These are phyloP conservation scores for Ditylenchus dipsaci DNA, from an alignment of 1,140 invertebrate genomes.

Conservation along the genomic window DNA sequence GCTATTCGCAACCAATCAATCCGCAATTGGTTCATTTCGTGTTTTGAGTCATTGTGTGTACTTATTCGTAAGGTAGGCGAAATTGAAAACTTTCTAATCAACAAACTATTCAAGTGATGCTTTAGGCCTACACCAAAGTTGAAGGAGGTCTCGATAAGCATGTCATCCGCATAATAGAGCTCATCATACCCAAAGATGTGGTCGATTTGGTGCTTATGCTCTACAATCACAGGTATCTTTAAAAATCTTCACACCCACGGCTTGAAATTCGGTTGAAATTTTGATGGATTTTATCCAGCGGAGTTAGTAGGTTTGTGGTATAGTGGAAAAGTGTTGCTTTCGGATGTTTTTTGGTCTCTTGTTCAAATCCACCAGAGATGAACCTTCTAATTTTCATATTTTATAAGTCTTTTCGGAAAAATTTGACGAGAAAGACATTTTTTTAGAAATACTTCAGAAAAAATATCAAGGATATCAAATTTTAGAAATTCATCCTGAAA, in stretches of 20 bases:
- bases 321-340: background rate
- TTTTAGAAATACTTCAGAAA: no score
- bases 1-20: conserved; percentile 60
- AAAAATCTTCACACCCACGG: background rate
- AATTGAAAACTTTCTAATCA: conserved; percentile 3
- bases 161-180: conserved; percentile 36
- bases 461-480: no score
- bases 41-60: conserved; percentile 62
- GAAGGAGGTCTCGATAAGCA: conserved; percentile 15
- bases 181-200: conserved; percentile 32
- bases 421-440: no score
- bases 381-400: no score
- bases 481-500: no score
- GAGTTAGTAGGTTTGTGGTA: no score
- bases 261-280: background rate
- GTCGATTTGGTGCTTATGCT: conserved; percentile 87
- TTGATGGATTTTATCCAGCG: background rate
- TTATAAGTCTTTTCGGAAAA: no score
- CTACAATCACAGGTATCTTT: conserved; percentile 74
- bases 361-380: no score
- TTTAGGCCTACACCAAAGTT: conserved; percentile 31
- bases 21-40: conserved; percentile 62
- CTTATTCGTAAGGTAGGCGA: conserved; percentile 47
- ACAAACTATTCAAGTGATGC: conserved; percentile 1
- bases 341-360: no score